Evolutionary conservation across 2,113 vertebrate genomes (phyloP), one percentile per base, ranked within the genome.

Genomic region (Apus apus): DNA sequence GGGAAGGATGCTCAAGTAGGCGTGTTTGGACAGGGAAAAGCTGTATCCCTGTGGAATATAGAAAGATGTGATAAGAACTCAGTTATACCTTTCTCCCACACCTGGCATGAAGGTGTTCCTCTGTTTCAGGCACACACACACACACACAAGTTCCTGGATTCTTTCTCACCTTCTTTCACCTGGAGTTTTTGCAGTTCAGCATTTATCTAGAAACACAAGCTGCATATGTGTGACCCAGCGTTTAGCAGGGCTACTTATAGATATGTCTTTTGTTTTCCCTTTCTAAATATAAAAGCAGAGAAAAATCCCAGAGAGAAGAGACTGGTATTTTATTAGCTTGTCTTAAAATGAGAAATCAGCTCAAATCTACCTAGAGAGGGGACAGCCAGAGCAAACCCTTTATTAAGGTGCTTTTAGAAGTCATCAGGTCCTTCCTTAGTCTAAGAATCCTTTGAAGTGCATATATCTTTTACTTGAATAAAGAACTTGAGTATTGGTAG

Each of bases 161-260:
- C 78, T 54, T 89, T 74, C 73, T 71, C 77, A 81, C 20, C 38
- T 87, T 26, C 32, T 81, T 73, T 78, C 50, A 21, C 2, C 5
- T 30, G 85, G 79, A 79, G 54, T 90, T 91, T 23, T 54, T 94
- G 65, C 60, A 68, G 66, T 82, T 79, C 86, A 70, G 91, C 71
- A 18, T 97, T 97, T 56, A 48, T 86, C 80, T 95, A 82, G 86
- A 90, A 88, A 87, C 65, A 75, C 64, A 82, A 87, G 58, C 40
- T 87, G 12, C 32, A 2, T 65, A n/a, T 46, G 79, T 93, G 46
- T 87, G 96, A 93, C 96, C 93, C n/a, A 40, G 85, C 88, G 70
- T 62, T 80, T 65, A 89, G 34, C 14, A 30, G 18, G 29, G 8
- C 51, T 70, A 45, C 30, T 76, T 50, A 30, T 2, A 54, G 43